Evolutionary conservation across 1,140 invertebrate genomes (phyloP), one percentile per base, ranked within the genome.

Genomic region (Microvelia longipes): DNA sequence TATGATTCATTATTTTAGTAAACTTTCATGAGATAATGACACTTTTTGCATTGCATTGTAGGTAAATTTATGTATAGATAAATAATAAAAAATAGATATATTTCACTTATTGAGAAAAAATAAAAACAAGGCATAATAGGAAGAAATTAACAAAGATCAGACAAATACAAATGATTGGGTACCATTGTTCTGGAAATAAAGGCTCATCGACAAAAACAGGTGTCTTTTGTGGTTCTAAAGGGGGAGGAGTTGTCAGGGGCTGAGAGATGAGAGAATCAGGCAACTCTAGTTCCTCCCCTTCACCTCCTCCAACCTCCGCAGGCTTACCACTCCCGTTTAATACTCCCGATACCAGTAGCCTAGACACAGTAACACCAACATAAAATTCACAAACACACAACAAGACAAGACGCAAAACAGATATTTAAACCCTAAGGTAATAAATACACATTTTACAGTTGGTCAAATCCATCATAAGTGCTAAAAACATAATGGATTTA

Each of bases 301-400:
- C 71, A 0, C 50, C 60, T 60, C 69, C 72, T 27, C 68, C 70
- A 1, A 28, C 68, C 13, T 68, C 35, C 15, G 67, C 26, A 1
- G 61, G 25, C 66, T 71, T 75, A 28, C 76, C 75, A 70, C 73
- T 73, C 25, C 68, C 72, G 63, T 73, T 71, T 28, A 72, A 73
- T 29, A 75, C 74, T 30, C 73, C 75, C 26, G 76, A 73, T n/a
- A 73, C 72, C 13, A 71, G 60, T 26, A 73, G 29, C 64, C 69
- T 72, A 69, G 1, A 70, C 66, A 64, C 30, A 2, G 0, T 24
- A 62, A 25, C 5, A 68, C 29, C 29, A 67, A 28, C 29, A 28
- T 29, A n/a, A 2, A 65, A 65, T 24, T 13, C n/a, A 65, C n/a
- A 65, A n/a, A 60, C 25, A 28, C 15, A 19, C 24, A 19, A 62